Percentiles rank a stretch among this genome's conserved stretches.
Conservation (phyloP, 1,140 invertebrate species). For the Laupala kohalensis region DNA sequence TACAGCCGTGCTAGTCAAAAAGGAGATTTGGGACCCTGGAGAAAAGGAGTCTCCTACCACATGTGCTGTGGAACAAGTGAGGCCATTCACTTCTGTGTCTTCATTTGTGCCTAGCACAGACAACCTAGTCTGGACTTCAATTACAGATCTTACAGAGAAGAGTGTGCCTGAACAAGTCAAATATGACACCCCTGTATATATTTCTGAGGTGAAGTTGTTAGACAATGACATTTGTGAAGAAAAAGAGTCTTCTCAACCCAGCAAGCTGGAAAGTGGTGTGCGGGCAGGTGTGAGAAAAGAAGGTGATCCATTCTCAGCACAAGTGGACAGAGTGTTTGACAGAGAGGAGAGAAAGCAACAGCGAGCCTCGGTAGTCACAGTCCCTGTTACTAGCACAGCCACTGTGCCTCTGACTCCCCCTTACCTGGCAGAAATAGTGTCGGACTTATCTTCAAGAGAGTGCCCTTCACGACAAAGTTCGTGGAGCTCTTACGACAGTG, state of each 20-base stretch:
- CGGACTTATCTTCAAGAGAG: conserved; percentile 21
- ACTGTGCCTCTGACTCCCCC: conserved; percentile 4
- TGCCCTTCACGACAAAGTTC: conserved; percentile 54
- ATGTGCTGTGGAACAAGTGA: conserved; percentile 22
- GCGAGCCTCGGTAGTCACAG: conserved; percentile 9
- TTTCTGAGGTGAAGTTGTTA: conserved; percentile 8
- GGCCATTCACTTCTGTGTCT: conserved; percentile 3
- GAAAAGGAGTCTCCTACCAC: conserved; percentile 27
- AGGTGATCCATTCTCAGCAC: conserved; percentile 55
- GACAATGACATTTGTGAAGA: not conserved
- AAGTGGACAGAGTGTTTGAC: conserved; percentile 56
- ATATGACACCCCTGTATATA: conserved; percentile 1
- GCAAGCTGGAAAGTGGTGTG: not conserved
- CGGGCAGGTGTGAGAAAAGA: conserved; percentile 18
- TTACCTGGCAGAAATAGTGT: conserved; percentile 4
- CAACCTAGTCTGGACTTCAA: conserved; percentile 38
- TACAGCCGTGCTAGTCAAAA: conserved; percentile 33
- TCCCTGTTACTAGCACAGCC: conserved; percentile 10
- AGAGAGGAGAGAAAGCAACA: conserved; percentile 48
- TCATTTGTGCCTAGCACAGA: conserved; percentile 13
- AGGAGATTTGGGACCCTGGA: conserved; percentile 48
- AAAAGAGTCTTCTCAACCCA: not conserved
- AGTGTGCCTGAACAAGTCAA: conserved; percentile 3
- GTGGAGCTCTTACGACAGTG: conserved; percentile 67
- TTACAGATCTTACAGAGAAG: conserved; percentile 1